Evolutionary conservation across 2,797 vertebrate species (phyloP).

Genomic region (Trichosurus vulpecula): DNA sequence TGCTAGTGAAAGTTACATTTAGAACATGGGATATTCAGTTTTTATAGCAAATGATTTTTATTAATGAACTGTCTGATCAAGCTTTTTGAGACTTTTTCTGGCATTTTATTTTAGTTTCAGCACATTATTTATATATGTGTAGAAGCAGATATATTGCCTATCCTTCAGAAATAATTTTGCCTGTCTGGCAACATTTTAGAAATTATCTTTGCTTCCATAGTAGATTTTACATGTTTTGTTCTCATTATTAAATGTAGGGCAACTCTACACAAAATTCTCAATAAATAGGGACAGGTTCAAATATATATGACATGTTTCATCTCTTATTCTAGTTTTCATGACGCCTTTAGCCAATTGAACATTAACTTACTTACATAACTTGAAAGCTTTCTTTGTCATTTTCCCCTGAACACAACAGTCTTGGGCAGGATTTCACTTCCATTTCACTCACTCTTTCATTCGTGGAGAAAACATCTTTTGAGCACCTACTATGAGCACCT

Average conservation of each 20-base stretch:
- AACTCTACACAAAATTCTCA: slow-evolving; percentile 33
- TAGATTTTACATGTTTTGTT: slow-evolving; percentile 37
- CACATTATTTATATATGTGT: background rate
- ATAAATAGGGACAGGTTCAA: slow-evolving; percentile 40
- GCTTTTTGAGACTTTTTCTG: slow-evolving; percentile 8
- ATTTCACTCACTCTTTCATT: background rate
- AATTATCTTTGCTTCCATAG: slow-evolving; percentile 31
- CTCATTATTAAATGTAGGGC: slow-evolving; percentile 19
- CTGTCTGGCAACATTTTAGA: slow-evolving; percentile 49
- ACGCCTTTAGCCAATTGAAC: slow-evolving; percentile 53
- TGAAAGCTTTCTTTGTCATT: slow-evolving; percentile 64
- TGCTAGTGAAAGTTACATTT: background rate
- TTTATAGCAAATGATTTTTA: slow-evolving; percentile 32
- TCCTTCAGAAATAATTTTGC: slow-evolving; percentile 60
- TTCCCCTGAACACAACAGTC: slow-evolving; percentile 45
- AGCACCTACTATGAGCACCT: background rate
- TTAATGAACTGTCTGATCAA: slow-evolving; percentile 30
- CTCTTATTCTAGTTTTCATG: slow-evolving; percentile 57
- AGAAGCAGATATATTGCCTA: slow-evolving; percentile 43
- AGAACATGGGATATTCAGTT: slow-evolving; percentile 18
- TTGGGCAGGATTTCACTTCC: slow-evolving; percentile 65
- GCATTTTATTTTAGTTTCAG: slow-evolving; percentile 49
- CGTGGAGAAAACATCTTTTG: background rate
- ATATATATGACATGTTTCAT: slow-evolving; percentile 23
- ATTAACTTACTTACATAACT: slow-evolving; percentile 36